These are phyloP conservation scores for Agraylea sexmaculata DNA, from an alignment of 1,140 invertebrate genomes.

Conservation along the genomic window DNA sequence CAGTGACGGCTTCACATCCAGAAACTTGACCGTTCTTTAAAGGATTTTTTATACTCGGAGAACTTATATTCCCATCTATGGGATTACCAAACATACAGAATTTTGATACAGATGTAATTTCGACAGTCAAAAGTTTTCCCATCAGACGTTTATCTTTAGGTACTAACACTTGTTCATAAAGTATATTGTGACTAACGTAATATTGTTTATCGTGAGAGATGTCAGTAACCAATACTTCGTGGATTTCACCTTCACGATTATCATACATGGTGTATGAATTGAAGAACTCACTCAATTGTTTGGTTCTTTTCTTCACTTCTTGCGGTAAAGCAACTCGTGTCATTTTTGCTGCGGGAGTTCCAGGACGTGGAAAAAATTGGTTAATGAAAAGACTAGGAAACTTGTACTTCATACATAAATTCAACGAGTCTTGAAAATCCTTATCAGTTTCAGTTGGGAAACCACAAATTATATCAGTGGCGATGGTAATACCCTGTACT, in stretches of 20 bases:
- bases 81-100: slow-evolving; percentile 75
- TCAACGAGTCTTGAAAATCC: slow-evolving; percentile 85
- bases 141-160: slow-evolving; percentile 65
- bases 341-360: slow-evolving; percentile 90
- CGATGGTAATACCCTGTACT: slow-evolving; percentile 82
- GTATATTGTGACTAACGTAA: slow-evolving; percentile 92
- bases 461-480: slow-evolving; percentile 97
- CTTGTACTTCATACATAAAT: slow-evolving; percentile 73
- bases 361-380: slow-evolving; percentile 92
- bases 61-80: slow-evolving; percentile 36
- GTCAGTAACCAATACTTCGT: slow-evolving; percentile 86
- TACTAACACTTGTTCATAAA: slow-evolving; percentile 88
- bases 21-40: slow-evolving; percentile 40
- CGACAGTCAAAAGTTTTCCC: slow-evolving; percentile 73
- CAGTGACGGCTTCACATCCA: slow-evolving; percentile 27
- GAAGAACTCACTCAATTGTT: slow-evolving; percentile 80
- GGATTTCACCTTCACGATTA: slow-evolving; percentile 55
- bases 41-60: slow-evolving; percentile 39
- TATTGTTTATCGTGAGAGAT: slow-evolving; percentile 81
- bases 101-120: slow-evolving; percentile 65
- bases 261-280: slow-evolving; percentile 82
- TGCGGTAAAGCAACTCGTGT: slow-evolving; percentile 61
- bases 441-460: slow-evolving; percentile 91
- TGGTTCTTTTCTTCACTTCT: slow-evolving; percentile 84
- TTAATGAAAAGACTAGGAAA: slow-evolving; percentile 96